Base-by-base conservation (phyloP, 2,888 invertebrate species). In the Aricia artaxerxes region DNA sequence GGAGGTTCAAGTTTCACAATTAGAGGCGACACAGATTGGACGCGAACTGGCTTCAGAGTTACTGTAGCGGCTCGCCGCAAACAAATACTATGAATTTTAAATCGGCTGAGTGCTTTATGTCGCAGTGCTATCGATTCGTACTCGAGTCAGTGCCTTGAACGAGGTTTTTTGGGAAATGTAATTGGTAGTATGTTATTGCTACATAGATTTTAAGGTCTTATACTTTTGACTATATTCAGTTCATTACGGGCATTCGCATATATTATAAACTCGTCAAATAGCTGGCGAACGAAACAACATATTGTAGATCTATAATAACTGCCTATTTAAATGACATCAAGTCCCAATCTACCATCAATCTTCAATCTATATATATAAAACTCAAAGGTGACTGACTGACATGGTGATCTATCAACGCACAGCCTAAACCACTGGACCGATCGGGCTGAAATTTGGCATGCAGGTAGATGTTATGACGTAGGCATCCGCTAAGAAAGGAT, bases 61-160 rank as follows among this genome's bases (percentile, higher is more conserved):
- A 57, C 57, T 57, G 13, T 53, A 57, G 57, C 5, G 24, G 31
- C 49, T 11, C n/a, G 75, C 75, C 49, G 44, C 49, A 35, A 76
- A 7, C 57, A 53, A 53, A 53, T 31, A 53, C 53, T 53, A 35
- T 53, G 53, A 76, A 76, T 76, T 57, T 76, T 35, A 76, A 76
- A 76, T 31, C 16, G 53, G 16, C 3, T 13, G 53, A 75, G 75
- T 75, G 44, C 49, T 75, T 49, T 44, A 75, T 75, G 69, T 38
- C 69, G 69, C 69, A 69, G 69, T 38, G 69, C 13, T 69, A 69
- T 69, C 69, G 69, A 69, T 69, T 69, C 35, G 69, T 35, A 69
- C 35, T n/a, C 61, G 61, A 61, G 69, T 13, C 13, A 2, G 35
- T 16, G 35, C 13, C 69, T 69, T 69, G 35, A 13, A 11, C 31